A percentile compares a stretch with the other conserved stretches of the same genome.
Evolutionary conservation across 1,140 invertebrate genomes (phyloP).

Genomic region (Thaumatotibia leucotreta): DNA sequence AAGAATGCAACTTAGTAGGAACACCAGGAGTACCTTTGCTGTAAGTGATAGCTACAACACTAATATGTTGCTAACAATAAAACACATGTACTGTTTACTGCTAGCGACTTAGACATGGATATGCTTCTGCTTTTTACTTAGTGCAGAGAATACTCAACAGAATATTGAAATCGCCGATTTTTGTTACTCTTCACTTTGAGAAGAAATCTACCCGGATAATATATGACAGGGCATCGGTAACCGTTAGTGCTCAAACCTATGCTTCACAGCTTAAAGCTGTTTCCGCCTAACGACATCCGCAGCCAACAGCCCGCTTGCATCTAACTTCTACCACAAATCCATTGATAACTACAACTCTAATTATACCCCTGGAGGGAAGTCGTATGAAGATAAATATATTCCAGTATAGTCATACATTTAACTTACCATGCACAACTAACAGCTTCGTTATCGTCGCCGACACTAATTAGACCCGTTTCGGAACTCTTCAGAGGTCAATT

Average conservation of each 20-base stretch:
- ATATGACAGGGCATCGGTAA: background rate
- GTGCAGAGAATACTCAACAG: no score
- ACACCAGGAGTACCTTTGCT: background rate
- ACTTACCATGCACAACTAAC: background rate
- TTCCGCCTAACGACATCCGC: background rate
- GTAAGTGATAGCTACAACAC: background rate
- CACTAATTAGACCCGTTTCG: background rate
- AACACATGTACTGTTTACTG: no score
- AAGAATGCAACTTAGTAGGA: background rate
- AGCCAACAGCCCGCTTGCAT: background rate
- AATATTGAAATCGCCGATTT: no score
- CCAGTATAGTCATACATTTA: background rate
- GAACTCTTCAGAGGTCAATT: background rate
- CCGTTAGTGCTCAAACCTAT: background rate
- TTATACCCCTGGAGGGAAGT: background rate
- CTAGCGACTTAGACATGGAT: no score
- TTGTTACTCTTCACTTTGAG: no score
- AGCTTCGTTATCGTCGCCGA: background rate
- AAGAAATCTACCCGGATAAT: no score
- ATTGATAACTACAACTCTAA: slow-evolving; percentile 7
- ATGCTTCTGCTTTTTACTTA: no score
- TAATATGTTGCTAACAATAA: background rate
- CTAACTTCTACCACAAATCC: background rate
- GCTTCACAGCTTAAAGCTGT: background rate
- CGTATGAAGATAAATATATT: background rate